These are phyloP conservation scores for Protobothrops flavoviridis DNA, from an alignment of 2,113 vertebrate species.

Conservation along the genomic window DNA sequence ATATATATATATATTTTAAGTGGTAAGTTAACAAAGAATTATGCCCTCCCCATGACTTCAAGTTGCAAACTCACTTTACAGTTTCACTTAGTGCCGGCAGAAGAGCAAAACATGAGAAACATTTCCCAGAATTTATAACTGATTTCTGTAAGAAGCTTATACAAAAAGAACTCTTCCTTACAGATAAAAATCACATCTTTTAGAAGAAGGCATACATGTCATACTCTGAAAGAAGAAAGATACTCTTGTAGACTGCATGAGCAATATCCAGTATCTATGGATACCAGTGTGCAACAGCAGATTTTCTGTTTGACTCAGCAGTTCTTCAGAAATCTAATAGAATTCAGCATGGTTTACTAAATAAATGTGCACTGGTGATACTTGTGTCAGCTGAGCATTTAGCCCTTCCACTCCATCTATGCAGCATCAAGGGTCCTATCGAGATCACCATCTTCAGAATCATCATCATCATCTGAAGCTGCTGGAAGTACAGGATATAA, in stretches of 20 bases:
- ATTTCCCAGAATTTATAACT: conserved; percentile 61
- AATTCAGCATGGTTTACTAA: conserved; percentile 64
- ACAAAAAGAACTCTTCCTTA: conserved; percentile 61
- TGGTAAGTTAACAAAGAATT: conserved; percentile 53
- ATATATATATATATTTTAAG: conserved; percentile 51
- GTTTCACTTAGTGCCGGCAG: conserved; percentile 61
- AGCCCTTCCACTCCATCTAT: conserved; percentile 58
- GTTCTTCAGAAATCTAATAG: conserved; percentile 54
- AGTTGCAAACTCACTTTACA: conserved; percentile 51
- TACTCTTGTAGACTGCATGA: conserved; percentile 50
- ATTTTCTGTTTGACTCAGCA: conserved; percentile 61
- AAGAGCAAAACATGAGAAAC: conserved; percentile 64
- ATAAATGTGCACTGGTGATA: conserved; percentile 44
- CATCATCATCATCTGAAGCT: conserved; percentile 82
- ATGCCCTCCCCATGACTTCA: conserved; percentile 30
- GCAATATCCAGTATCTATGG: conserved; percentile 40
- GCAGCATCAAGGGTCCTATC: conserved; percentile 73
- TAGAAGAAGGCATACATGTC: conserved; percentile 64
- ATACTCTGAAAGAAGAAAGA: conserved; percentile 63
- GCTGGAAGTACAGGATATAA: conserved; percentile 63
- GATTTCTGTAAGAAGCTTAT: conserved; percentile 68
- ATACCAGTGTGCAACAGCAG: conserved; percentile 60
- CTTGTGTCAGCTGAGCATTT: conserved; percentile 65
- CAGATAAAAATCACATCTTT: conserved; percentile 50
- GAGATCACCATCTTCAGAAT: conserved; percentile 80